Evolutionary conservation across 2,797 vertebrate species (phyloP), one percentile per base, ranked within the genome.

Genomic region (Sebastes vulpes): DNA sequence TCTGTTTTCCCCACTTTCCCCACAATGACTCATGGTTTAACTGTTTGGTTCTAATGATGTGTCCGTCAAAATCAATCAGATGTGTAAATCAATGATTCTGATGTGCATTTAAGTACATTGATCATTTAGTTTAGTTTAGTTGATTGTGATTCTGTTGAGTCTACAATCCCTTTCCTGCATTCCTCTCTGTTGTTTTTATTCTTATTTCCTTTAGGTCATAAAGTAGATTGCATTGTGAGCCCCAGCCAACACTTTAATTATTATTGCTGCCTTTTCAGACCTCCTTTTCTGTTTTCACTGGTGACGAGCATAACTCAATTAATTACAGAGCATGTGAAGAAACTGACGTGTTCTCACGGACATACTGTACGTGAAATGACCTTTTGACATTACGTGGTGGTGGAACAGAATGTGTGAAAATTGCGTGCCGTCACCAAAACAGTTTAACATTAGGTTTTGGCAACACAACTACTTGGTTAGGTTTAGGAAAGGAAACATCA

Each of bases 1-100:
- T 67, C 58, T 75, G 42, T 72, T 71, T 60, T 50, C 59, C 20
- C 63, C n/a, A 38, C 53, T 61, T 70, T 57, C 16, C 56, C 56
- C 46, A 66, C 63, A 72, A 12, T 68, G 26, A 70, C 74, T 26
- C 14, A 64, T 72, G 35, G 35, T 75, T 52, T 2, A 72, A 38
- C 75, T 5, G 29, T n/a, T 53, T 26, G 29, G 57, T 6, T 38
- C 23, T 64, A 35, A 56, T 48, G 54, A 66, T 6, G 2, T 26
- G 52, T 46, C 25, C 23, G 32, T 48, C 50, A 70, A 46, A 72
- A 75, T 60, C 29, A 42, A 63, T 75, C 18, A 60, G 31, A 60
- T 65, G 29, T 63, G 2, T 18, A 29, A 52, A 72, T 46, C 8
- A 5, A 1, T 65, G 29, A 18, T 26, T 31, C 5, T n/a, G 5